Percentiles rank a stretch among this genome's conserved stretches.
phyloP scores from a whole-genome alignment of 2,888 invertebrate species.

The Spilarctia lutea region DNA sequence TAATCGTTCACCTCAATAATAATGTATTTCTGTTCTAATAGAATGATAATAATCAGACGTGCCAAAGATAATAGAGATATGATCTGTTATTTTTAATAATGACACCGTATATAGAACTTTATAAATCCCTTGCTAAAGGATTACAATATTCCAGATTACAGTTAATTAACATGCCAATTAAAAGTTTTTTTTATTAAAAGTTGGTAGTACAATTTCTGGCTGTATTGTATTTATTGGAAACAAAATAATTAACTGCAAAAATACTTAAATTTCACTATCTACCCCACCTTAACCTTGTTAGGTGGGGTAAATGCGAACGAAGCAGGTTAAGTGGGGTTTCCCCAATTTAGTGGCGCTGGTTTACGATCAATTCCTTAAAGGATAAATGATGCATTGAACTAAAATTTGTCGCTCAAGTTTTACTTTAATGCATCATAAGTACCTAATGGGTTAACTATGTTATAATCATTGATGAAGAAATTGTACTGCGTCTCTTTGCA shows the following conservation, averaged over 20 bases:
- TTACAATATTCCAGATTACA: background rate
- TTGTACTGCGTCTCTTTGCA: no score
- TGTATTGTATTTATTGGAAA: background rate
- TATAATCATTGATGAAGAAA: no score
- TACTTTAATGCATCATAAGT: no score
- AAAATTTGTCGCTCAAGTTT: no score
- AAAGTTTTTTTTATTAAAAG: slow-evolving; percentile 28
- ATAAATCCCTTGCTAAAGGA: background rate
- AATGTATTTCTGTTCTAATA: background rate
- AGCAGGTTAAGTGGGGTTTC: background rate
- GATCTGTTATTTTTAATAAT: background rate
- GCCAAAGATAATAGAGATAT: background rate
- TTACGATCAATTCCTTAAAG: no score
- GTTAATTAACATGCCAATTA: slow-evolving; percentile 38
- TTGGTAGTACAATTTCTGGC: background rate
- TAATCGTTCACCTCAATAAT: background rate
- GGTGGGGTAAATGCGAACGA: background rate
- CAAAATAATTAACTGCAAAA: background rate
- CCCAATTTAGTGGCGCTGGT: background rate
- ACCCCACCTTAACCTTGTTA: no score
- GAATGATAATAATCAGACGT: background rate
- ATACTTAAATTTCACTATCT: no score
- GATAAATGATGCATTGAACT: no score
- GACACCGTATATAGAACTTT: background rate
- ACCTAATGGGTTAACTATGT: no score